These are phyloP conservation scores for Phyllotis vaccarum DNA, from an alignment of 2,797 vertebrate species.

Conservation along the genomic window DNA sequence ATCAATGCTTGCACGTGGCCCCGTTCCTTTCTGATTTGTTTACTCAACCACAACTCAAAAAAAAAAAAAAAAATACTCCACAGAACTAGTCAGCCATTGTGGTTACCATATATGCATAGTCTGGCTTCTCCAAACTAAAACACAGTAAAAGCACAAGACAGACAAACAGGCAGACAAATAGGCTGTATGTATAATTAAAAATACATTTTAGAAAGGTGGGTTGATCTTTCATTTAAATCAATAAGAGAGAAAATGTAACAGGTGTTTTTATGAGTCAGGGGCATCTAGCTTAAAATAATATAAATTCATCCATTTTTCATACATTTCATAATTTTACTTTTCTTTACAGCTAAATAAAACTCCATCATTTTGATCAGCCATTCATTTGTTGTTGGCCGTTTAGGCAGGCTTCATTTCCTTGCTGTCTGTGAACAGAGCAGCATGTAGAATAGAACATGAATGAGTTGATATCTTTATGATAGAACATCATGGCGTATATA, in stretches of 20 bases:
- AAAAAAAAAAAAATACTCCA: neutral
- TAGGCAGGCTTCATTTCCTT: neutral
- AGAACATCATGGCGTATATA: neutral
- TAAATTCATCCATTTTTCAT: neutral
- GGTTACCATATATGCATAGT: neutral
- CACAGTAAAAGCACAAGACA: neutral
- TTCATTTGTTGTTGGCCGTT: neutral
- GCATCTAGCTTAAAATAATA: neutral
- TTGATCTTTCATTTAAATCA: too few relatives aligned
- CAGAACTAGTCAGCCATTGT: neutral
- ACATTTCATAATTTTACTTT: neutral
- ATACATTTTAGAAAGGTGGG: neutral
- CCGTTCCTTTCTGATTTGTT: neutral
- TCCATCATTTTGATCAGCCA: neutral
- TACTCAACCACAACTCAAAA: neutral
- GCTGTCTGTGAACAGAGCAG: neutral
- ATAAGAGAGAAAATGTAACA: neutral
- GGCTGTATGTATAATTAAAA: neutral
- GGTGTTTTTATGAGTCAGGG: neutral
- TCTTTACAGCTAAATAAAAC: neutral
- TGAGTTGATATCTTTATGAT: neutral
- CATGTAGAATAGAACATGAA: neutral
- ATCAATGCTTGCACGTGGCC: neutral
- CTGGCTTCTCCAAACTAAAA: neutral
- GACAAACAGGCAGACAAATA: neutral